Conservation (phyloP, 2,797 vertebrate species). For the Myripristis jacobus region DNA sequence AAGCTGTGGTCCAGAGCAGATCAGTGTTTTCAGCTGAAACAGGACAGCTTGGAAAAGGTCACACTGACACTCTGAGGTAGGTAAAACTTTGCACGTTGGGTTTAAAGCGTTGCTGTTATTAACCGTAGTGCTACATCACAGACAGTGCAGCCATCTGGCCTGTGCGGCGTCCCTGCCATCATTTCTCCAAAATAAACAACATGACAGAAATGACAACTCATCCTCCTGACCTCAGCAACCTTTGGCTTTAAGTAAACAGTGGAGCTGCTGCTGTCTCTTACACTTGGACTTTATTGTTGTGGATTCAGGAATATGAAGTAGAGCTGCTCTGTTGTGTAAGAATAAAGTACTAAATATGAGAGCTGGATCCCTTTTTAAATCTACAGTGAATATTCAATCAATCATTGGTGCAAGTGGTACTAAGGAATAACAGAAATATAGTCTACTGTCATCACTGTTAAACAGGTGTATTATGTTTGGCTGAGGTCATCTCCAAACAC, state of each 20-base stretch:
- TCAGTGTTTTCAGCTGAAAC: neutral
- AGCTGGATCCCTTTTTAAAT: neutral
- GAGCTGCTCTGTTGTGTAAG: neutral
- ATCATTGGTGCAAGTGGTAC: neutral
- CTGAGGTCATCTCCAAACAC: too few species aligned
- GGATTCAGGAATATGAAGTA: neutral
- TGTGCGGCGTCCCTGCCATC: conserved; percentile 43
- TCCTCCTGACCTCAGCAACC: conserved; percentile 53
- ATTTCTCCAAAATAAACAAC: conserved; percentile 56
- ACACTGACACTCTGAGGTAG: neutral
- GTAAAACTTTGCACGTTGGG: conserved; percentile 11
- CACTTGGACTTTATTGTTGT: neutral
- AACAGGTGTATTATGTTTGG: too few species aligned
- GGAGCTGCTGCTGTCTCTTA: conserved; percentile 29
- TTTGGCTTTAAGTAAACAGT: conserved; percentile 44
- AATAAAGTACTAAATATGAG: neutral
- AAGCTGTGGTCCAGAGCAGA: neutral
- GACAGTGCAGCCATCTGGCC: conserved; percentile 72
- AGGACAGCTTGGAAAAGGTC: neutral
- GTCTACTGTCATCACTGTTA: too few species aligned
- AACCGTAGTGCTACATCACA: conserved; percentile 48
- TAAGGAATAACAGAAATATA: too few species aligned
- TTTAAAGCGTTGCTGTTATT: conserved; percentile 22
- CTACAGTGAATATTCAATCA: neutral
- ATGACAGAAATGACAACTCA: conserved; percentile 55